Evolutionary conservation across 2,888 invertebrate species (phyloP), one percentile per base, ranked within the genome.

Genomic region (Erpobdella octoculata): DNA sequence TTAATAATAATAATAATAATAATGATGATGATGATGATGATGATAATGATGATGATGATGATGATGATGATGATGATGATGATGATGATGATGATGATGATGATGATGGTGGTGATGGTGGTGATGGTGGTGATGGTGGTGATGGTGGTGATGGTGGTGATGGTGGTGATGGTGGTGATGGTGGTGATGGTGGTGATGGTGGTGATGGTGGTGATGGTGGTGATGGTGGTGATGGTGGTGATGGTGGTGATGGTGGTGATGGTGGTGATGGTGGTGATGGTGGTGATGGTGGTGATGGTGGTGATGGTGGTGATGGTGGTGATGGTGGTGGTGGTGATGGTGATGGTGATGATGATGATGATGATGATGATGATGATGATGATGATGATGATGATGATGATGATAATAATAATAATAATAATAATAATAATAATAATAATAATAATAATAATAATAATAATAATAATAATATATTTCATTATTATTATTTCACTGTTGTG

Each of bases 271-370:
- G n/a, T n/a, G n/a, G n/a, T n/a, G n/a, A n/a, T n/a, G n/a, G n/a
- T n/a, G n/a, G n/a, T n/a, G n/a, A n/a, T n/a, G n/a, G n/a, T n/a
- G n/a, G n/a, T n/a, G n/a, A n/a, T n/a, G n/a, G n/a, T n/a, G n/a
- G n/a, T n/a, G n/a, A n/a, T n/a, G n/a, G n/a, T n/a, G n/a, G n/a
- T n/a, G n/a, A n/a, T n/a, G n/a, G n/a, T n/a, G n/a, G n/a, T n/a
- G n/a, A n/a, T n/a, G n/a, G n/a, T n/a, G n/a, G n/a, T n/a, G n/a
- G n/a, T n/a, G n/a, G n/a, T n/a, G n/a, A n/a, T n/a, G n/a, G n/a
- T n/a, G n/a, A n/a, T n/a, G n/a, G n/a, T 67, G 67, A 41, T 66
- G 33, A 18, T 66, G 66, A 37, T 37, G 66, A 37, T 36, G 66
- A n/a, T 41, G 67, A 41, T 67, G 67, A 67, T 67, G 67, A 37